phyloP scores from a whole-genome alignment of 1,140 invertebrate species.

The Conus ventricosus region DNA sequence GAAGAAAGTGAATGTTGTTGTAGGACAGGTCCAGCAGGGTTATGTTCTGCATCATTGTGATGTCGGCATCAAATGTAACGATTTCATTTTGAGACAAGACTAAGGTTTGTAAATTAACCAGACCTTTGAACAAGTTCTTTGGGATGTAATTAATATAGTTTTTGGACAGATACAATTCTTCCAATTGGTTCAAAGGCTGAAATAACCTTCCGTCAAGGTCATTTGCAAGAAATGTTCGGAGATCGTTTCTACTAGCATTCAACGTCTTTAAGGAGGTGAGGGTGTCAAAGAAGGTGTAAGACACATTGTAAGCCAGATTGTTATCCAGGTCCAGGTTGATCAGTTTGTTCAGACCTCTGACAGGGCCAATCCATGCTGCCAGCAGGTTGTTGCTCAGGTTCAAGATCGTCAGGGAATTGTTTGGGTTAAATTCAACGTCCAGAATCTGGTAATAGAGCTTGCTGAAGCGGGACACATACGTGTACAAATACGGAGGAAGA shows the following conservation, averaged over 20 bases:
- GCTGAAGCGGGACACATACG: slow-evolving; percentile 17
- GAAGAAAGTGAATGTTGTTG: slow-evolving; percentile 35
- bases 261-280: slow-evolving; percentile 18
- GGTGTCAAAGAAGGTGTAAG: slow-evolving; percentile 38
- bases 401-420: slow-evolving; percentile 1
- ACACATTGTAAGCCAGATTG: slow-evolving; percentile 33
- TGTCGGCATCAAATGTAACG: slow-evolving; percentile 28
- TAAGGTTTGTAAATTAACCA: slow-evolving; percentile 29
- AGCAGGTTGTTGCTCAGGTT: slow-evolving; percentile 32
- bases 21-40: slow-evolving; percentile 26
- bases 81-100: slow-evolving; percentile 44
- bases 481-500: slow-evolving; percentile 39
- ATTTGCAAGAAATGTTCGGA: slow-evolving; percentile 23
- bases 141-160: slow-evolving; percentile 43
- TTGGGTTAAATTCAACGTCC: neutral
- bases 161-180: slow-evolving; percentile 42
- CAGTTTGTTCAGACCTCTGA: slow-evolving; percentile 29
- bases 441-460: slow-evolving; percentile 31
- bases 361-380: slow-evolving; percentile 33
- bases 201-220: slow-evolving; percentile 21
- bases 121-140: slow-evolving; percentile 17
- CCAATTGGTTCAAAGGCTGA: slow-evolving; percentile 25
- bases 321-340: slow-evolving; percentile 26
- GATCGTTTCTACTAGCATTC: slow-evolving; percentile 25
- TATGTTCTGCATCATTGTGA: slow-evolving; percentile 7